Evolutionary conservation across 1,140 invertebrate genomes (phyloP).

Genomic region (Dreissena polymorpha): DNA sequence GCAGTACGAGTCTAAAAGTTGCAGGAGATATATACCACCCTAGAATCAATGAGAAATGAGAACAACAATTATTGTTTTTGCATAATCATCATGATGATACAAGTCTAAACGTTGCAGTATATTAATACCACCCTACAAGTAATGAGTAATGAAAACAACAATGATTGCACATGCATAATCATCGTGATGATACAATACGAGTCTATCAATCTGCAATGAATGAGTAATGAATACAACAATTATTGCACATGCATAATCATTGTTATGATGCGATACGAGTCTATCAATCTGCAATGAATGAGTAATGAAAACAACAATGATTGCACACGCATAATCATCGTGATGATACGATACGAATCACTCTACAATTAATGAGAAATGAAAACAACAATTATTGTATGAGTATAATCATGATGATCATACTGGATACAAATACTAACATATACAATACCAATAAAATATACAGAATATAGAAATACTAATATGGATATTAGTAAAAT

Average conservation of each 20-base stretch:
- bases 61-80: no score
- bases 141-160: background rate
- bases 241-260: no score
- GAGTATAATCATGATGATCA: no score
- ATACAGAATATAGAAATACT: no score
- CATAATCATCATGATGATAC: background rate
- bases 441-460: no score
- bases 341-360: constrained; percentile 85
- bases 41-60: constrained; percentile 56
- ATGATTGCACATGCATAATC: no score
- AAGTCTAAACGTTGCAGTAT: constrained; percentile 92
- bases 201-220: no score
- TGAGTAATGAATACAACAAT: background rate
- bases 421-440: no score
- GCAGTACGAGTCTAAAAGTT: constrained; percentile 92
- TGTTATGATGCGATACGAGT: constrained; percentile 85
- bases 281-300: constrained; percentile 84
- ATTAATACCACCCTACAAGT: constrained; percentile 86
- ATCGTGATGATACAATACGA: no score
- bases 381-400: no score
- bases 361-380: constrained; percentile 75
- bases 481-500: no score
- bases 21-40: constrained; percentile 90
- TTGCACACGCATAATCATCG: no score
- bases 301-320: background rate